Evolutionary conservation across 2,888 invertebrate genomes (phyloP), one percentile per base, ranked within the genome.

Genomic region (Synergus laeviventris): DNA sequence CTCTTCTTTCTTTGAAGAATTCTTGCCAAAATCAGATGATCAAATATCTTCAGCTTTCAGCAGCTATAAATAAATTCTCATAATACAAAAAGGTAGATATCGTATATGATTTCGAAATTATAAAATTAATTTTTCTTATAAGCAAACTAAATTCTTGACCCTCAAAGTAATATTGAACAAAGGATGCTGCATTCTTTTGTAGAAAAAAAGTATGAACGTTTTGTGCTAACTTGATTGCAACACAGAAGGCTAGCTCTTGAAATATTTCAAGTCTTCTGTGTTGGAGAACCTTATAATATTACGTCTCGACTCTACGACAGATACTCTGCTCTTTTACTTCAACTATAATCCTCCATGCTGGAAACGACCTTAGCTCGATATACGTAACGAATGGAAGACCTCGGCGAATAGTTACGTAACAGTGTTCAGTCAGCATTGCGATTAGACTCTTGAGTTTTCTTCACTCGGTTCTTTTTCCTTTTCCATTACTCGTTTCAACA

Each of bases 301-400:
- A 59, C 21, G 21, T 59, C 21, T 59, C 11, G 38, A 39, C 11
- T 2, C 62, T 39, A 31, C 39, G 39, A 62, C 62, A 62, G 24
- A 62, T 18, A 31, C n/a, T 70, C 45, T 31, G 21, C 16, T 49
- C 49, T 49, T 70, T 49, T 70, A 70, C 24, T 45, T 42, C n/a
- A n/a, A n/a, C n/a, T 45, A 45, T 45, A 45, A 31, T 70, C 45
- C 24, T 66, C 16, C 24, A 70, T 49, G 49, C 70, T 49, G 45
- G 49, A 70, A 70, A 31, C 70, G 70, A 70, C 70, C 70, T 70
- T 70, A 70, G 70, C 31, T 49, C 70, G 49, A 31, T 31, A 36
- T 66, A 66, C 66, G 45, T 66, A 66, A 66, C 45, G 70, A 49
- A 64, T 64, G 21, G 64, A 38, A 62, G 38, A 62, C 31, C 61